Percentiles rank a stretch among this genome's conserved stretches.
Evolutionary conservation across 2,797 vertebrate genomes (phyloP).

Genomic region (Chrysocyon brachyurus): DNA sequence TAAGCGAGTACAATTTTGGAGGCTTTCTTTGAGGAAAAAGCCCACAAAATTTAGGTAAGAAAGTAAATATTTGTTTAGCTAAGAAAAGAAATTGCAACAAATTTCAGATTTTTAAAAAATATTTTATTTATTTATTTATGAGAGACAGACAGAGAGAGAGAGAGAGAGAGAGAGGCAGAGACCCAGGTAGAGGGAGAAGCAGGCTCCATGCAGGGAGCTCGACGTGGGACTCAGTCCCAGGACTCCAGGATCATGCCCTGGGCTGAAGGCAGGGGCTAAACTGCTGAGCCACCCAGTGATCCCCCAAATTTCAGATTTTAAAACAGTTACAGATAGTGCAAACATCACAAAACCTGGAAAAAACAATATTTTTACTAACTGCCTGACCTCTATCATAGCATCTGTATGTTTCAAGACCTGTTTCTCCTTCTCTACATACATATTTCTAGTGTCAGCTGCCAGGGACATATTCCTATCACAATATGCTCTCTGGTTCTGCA

Average conservation of each 20-base stretch:
- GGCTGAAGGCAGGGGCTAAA: too few species aligned
- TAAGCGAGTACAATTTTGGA: constrained; percentile 17
- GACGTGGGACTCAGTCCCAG: too few species aligned
- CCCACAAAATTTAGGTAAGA: neutral
- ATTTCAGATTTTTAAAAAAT: neutral
- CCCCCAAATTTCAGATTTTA: neutral
- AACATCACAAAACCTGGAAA: neutral
- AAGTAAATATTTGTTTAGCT: constrained; percentile 35
- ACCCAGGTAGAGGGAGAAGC: too few species aligned
- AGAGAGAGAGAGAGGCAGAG: too few species aligned
- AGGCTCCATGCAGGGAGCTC: too few species aligned
- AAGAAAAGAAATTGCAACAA: neutral
- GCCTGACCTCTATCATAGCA: neutral
- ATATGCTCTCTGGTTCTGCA: neutral
- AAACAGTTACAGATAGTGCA: neutral
- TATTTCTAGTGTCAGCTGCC: neutral
- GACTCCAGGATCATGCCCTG: too few species aligned
- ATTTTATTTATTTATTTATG: too few species aligned
- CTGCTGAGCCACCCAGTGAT: too few species aligned
- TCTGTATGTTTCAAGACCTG: neutral
- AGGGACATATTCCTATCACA: neutral
- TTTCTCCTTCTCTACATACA: neutral
- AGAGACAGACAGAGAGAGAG: too few species aligned
- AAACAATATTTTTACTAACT: neutral
- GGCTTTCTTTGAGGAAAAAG: constrained; percentile 5